Conservation (phyloP, 2,888 invertebrate species). For the Tenthredo mesomela region DNA sequence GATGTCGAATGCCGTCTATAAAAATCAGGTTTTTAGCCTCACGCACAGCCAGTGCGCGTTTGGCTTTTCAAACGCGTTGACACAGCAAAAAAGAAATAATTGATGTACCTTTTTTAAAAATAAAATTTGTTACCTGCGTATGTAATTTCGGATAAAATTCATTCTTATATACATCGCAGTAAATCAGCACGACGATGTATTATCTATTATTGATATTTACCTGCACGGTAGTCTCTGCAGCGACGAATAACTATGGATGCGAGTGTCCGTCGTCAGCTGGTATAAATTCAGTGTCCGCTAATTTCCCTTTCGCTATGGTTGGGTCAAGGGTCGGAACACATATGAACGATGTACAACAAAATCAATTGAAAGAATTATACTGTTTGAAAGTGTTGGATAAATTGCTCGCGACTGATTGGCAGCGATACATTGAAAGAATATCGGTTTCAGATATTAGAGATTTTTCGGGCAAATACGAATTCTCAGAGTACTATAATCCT, state of each 20-base stretch:
- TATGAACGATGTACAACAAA: slow-evolving; percentile 23
- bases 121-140: not conserved
- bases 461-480: not conserved
- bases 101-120: not conserved
- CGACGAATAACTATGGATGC: not conserved
- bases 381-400: slow-evolving; percentile 34
- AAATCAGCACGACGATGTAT: not conserved
- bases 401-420: slow-evolving; percentile 28
- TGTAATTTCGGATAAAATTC: not conserved
- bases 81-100: not conserved
- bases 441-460: slow-evolving; percentile 1
- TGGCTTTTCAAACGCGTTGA: not conserved
- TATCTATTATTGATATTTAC: not conserved
- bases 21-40: not conserved
- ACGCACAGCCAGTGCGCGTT: not conserved
- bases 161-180: not conserved
- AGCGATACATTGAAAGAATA: slow-evolving; percentile 32
- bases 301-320: not conserved
- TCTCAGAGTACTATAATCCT: not conserved
- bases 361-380: slow-evolving; percentile 19
- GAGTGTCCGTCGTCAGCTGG: not conserved
- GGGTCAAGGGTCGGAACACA: not conserved
- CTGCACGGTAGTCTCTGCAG: not conserved
- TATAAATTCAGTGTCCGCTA: not conserved
- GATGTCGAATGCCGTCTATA: not conserved